Conservation (phyloP, 1,140 invertebrate genomes). For the Microplitis demolitor region DNA sequence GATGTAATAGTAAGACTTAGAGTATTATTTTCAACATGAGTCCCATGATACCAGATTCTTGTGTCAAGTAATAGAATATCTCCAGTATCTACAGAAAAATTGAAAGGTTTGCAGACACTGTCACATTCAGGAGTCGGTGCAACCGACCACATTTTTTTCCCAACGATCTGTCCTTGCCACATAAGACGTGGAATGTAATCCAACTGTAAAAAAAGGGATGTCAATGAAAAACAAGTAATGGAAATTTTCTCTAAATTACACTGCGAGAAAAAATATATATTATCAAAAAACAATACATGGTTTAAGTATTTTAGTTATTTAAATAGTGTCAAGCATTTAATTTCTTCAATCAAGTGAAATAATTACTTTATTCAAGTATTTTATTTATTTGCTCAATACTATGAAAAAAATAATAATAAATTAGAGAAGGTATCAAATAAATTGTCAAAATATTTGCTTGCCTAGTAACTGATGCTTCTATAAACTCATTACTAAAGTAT, state of each 20-base stretch:
- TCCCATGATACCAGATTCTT: slow-evolving; percentile 91
- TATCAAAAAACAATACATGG: no score
- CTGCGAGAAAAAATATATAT: not conserved
- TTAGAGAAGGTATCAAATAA: no score
- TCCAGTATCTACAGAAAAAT: slow-evolving; percentile 81
- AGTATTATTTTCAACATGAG: slow-evolving; percentile 79
- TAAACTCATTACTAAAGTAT: no score
- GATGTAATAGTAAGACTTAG: slow-evolving; percentile 91
- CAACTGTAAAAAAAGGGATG: slow-evolving; percentile 66
- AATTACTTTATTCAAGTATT: not conserved
- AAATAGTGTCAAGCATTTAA: no score
- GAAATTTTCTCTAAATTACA: slow-evolving; percentile 5
- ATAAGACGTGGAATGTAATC: slow-evolving; percentile 90
- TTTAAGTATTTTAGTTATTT: no score
- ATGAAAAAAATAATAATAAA: no score
- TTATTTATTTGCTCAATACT: no score
- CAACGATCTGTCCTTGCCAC: slow-evolving; percentile 92
- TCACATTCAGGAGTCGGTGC: slow-evolving; percentile 90
- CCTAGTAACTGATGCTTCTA: no score
- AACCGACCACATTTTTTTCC: slow-evolving; percentile 84
- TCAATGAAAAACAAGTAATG: no score
- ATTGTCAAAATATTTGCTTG: no score
- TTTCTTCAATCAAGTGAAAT: not conserved
- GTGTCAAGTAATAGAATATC: slow-evolving; percentile 89
- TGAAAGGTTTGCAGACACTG: slow-evolving; percentile 72